Evolutionary conservation across 2,888 invertebrate genomes (phyloP).

Genomic region (Gasteruption jaculator): DNA sequence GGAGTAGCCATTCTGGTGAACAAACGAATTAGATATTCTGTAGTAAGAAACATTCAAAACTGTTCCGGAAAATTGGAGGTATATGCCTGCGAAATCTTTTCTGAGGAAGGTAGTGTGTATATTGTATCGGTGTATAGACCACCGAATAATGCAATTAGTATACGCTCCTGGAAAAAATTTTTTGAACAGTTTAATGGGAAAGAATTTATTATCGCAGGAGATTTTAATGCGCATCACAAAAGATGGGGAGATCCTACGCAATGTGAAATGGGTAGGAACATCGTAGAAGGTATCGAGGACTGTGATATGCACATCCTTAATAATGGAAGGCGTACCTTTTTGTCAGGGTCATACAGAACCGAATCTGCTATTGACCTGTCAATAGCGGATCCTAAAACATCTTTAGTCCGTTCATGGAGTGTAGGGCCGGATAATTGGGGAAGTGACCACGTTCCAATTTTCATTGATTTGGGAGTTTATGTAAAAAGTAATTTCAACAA

Average conservation of each 20-base stretch:
- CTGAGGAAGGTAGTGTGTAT: constrained; percentile 6
- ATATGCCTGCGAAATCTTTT: constrained; percentile 13
- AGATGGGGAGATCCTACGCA: constrained; percentile 8
- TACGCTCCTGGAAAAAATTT: constrained; percentile 9
- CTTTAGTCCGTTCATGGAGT: constrained; percentile 5
- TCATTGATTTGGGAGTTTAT: constrained; percentile 1
- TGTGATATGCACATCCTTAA: constrained; percentile 10
- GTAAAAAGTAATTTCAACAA: not conserved
- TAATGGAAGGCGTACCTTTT: constrained; percentile 10
- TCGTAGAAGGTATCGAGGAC: constrained; percentile 1
- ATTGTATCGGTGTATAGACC: constrained; percentile 15
- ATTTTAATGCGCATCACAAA: constrained; percentile 17
- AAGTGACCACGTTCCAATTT: constrained; percentile 15
- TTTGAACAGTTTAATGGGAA: constrained; percentile 13
- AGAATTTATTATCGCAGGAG: constrained; percentile 12
- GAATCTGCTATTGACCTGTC: constrained; percentile 13
- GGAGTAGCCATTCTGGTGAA: constrained; percentile 11
- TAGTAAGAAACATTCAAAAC: not conserved
- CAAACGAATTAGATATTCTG: constrained; percentile 3
- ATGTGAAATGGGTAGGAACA: constrained; percentile 5
- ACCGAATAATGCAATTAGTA: not conserved
- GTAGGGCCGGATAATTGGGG: constrained; percentile 11
- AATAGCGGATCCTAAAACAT: constrained; percentile 7
- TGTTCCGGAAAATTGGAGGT: constrained; percentile 15
- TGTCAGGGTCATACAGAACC: not conserved